These are phyloP conservation scores for Plutomurus gul DNA, from an alignment of 1,140 invertebrate genomes.

Conservation along the genomic window DNA sequence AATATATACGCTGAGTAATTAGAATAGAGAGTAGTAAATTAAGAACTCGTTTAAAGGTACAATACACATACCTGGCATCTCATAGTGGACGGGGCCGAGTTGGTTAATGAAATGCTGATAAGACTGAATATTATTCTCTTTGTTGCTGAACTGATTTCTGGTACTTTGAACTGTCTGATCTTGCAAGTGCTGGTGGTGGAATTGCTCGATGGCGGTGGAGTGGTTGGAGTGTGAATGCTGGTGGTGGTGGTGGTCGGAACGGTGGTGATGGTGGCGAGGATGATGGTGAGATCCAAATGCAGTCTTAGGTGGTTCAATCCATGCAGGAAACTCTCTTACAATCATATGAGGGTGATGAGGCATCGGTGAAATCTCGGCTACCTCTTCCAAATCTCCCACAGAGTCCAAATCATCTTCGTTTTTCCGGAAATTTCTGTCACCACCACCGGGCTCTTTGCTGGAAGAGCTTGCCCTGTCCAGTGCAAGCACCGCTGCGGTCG, in stretches of 20 bases:
- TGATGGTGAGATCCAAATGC: background rate
- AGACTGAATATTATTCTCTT: slow-evolving; percentile 25
- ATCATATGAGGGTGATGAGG: slow-evolving; percentile 5
- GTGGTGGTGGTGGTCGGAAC: background rate
- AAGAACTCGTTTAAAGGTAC: no score
- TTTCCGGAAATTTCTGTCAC: no score
- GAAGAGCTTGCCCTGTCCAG: no score
- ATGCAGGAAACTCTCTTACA: slow-evolving; percentile 34
- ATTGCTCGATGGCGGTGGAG: background rate
- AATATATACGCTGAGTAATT: no score
- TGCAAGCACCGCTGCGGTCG: no score
- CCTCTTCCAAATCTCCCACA: background rate
- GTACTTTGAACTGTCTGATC: background rate
- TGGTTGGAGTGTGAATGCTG: background rate
- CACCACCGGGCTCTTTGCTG: no score
- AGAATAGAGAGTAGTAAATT: no score
- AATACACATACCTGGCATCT: slow-evolving; percentile 43
- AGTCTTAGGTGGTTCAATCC: slow-evolving; percentile 29
- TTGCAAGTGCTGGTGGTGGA: background rate
- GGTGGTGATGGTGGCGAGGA: background rate
- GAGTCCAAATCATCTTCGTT: background rate
- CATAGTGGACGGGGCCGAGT: slow-evolving; percentile 37
- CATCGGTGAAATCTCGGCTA: background rate
- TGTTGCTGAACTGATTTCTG: background rate
- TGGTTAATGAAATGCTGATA: slow-evolving; percentile 48